Evolutionary conservation across 30 jellyfish, hydroid and myxozoan genomes (phyloP), one percentile per base, ranked within the genome.

Genomic region (Hydractinia echinata): DNA sequence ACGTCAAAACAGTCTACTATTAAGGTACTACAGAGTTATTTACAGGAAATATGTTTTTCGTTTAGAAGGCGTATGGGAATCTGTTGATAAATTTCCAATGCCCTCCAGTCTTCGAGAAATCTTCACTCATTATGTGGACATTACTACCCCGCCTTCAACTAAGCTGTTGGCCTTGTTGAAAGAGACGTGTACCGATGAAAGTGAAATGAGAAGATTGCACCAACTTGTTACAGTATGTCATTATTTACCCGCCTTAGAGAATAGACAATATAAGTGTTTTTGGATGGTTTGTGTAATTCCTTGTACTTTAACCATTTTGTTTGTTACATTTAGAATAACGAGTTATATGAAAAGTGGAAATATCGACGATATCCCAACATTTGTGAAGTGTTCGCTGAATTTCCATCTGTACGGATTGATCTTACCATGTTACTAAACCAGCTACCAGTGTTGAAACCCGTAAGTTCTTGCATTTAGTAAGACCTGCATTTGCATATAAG

Each of bases 61-160:
- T 30, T 30, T 30, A 30, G 44, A 30, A 30, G 44, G 44, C 2
- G 44, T 30, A 30, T 30, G 44, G 44, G 44, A 30, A 30, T 30
- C 86, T 51, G 18, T 87, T 53, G 92, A 83, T 15, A 81, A 95
- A 48, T 53, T 92, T 20, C 95, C 98, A 9, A 77, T 56, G 14
- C 95, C 95, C 4, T 83, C 85, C 92, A 86, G 95, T 8, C 84
- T 87, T 49, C 83, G 86, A 48, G 82, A 67, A 10, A 92, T 95
- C 11, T 71, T 92, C 61, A 77, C 95, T 1, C 56, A 82, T 52
- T 87, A 44, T 60, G 81, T 92, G 51, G 98, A 92, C 78, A 76
- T 92, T 51, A 81, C 96, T 5, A 53, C 93, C 4, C 98, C 98
- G 55, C 98, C 98, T 5, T 66, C 96, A 8, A 92, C 93, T 53